Conservation (phyloP, 2,888 invertebrate species). For the Netelia fuscicornis region DNA sequence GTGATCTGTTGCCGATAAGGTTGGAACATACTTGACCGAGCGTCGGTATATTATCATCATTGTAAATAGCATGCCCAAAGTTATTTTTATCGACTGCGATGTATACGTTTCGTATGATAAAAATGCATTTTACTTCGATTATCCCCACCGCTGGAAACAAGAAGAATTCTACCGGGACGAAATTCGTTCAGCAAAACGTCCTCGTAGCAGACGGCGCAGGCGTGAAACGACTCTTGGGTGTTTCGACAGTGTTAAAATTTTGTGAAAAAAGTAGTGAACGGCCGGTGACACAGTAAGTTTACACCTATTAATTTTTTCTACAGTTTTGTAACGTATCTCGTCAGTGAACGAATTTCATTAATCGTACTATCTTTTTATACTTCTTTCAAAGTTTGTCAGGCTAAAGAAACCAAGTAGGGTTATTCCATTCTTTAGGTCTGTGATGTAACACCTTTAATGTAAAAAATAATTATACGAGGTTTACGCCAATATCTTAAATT, state of each 20-base stretch:
- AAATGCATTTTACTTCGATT: neutral
- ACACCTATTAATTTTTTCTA: neutral
- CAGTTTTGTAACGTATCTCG: neutral
- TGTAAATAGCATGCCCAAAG: neutral
- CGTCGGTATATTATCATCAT: neutral
- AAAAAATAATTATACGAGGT: conserved; percentile 25
- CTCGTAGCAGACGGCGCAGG: conserved; percentile 69
- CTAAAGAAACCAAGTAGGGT: conserved; percentile 13
- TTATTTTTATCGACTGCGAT: neutral
- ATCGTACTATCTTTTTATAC: neutral
- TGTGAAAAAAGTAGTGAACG: conserved; percentile 53
- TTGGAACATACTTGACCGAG: neutral
- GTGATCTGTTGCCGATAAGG: neutral
- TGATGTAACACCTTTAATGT: conserved; percentile 68
- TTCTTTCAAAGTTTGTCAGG: neutral
- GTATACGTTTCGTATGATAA: neutral
- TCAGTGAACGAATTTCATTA: neutral
- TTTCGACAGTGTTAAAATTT: conserved; percentile 57
- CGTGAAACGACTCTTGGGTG: conserved; percentile 54
- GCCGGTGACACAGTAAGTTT: conserved; percentile 57
- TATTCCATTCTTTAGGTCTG: conserved; percentile 55
- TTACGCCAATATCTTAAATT: conserved; percentile 24
- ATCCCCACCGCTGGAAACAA: neutral
- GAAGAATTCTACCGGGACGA: neutral
- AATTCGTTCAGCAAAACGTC: neutral